These are phyloP conservation scores for Dolichallabes microphthalmus DNA, from an alignment of 2,113 vertebrate genomes.

Conservation along the genomic window DNA sequence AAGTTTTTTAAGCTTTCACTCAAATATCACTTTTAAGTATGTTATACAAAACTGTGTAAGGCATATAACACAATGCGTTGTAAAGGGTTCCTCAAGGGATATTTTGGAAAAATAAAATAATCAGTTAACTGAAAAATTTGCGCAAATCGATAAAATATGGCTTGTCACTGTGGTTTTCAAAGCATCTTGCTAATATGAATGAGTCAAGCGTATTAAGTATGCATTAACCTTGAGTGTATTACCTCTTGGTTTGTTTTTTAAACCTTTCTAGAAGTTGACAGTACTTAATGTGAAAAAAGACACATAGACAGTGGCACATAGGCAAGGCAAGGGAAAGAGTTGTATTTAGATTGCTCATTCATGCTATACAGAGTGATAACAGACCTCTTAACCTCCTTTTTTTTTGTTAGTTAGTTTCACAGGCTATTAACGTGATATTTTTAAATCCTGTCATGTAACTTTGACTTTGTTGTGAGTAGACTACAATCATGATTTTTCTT, in stretches of 20 bases:
- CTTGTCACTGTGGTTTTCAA: background rate
- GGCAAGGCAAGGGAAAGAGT: conserved; percentile 50
- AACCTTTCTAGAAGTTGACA: conserved; percentile 66
- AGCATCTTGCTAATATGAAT: background rate
- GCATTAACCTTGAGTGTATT: background rate
- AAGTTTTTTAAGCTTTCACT: no score
- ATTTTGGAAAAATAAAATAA: background rate
- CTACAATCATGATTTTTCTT: conserved; percentile 62
- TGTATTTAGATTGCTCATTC: conserved; percentile 62
- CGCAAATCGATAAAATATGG: background rate
- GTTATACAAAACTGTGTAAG: background rate
- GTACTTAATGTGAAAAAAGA: conserved; percentile 61
- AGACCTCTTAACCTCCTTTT: conserved; percentile 76
- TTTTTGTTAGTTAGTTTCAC: conserved; percentile 76
- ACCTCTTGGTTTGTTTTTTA: conserved; percentile 50
- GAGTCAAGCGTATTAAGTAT: background rate
- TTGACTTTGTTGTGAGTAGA: conserved; percentile 67
- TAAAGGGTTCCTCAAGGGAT: background rate
- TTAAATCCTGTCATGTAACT: conserved; percentile 71
- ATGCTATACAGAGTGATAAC: conserved; percentile 56
- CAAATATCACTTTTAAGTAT: no score
- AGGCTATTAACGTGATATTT: conserved; percentile 83
- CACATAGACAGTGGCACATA: conserved; percentile 12
- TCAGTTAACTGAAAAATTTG: background rate
- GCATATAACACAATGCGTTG: background rate